These are phyloP conservation scores for Microctonus hyperodae DNA, from an alignment of 2,888 invertebrate genomes.

Conservation along the genomic window DNA sequence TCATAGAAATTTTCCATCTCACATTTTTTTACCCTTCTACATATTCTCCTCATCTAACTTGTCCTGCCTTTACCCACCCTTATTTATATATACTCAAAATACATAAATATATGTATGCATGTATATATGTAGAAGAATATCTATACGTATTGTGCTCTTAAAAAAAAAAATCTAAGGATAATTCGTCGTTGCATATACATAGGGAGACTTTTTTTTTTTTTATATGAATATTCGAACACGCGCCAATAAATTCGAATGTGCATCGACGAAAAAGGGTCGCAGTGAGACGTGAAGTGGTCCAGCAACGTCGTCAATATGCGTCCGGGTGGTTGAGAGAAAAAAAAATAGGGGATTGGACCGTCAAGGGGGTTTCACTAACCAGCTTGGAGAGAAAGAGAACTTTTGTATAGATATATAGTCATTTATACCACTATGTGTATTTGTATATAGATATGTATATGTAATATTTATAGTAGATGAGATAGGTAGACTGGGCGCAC, in stretches of 20 bases:
- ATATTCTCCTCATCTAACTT: constrained; percentile 21
- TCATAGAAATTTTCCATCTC: constrained; percentile 33
- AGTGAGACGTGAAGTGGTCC: constrained; percentile 58
- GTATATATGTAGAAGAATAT: no score
- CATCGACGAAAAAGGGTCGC: constrained; percentile 57
- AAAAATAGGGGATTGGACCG: constrained; percentile 12
- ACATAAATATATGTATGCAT: no score
- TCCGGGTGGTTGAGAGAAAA: constrained; percentile 18
- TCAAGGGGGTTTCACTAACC: constrained; percentile 27
- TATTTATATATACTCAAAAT: constrained; percentile 1
- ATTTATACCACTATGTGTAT: neutral
- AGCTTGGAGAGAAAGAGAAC: constrained; percentile 15
- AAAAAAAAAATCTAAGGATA: constrained; percentile 24
- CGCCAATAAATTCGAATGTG: constrained; percentile 62
- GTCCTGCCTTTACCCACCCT: constrained; percentile 10
- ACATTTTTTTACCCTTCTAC: constrained; percentile 24
- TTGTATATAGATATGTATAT: neutral
- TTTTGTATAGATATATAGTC: constrained; percentile 5
- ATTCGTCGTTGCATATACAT: constrained; percentile 36
- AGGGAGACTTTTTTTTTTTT: constrained; percentile 44
- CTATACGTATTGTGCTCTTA: neutral
- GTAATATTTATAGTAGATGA: neutral
- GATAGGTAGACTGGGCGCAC: constrained; percentile 17
- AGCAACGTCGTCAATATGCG: constrained; percentile 42
- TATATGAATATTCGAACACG: constrained; percentile 61